Percentiles rank a stretch among this genome's conserved stretches.
Evolutionary conservation across 1,140 invertebrate species (phyloP).

Genomic region (Oncopeltus fasciatus): DNA sequence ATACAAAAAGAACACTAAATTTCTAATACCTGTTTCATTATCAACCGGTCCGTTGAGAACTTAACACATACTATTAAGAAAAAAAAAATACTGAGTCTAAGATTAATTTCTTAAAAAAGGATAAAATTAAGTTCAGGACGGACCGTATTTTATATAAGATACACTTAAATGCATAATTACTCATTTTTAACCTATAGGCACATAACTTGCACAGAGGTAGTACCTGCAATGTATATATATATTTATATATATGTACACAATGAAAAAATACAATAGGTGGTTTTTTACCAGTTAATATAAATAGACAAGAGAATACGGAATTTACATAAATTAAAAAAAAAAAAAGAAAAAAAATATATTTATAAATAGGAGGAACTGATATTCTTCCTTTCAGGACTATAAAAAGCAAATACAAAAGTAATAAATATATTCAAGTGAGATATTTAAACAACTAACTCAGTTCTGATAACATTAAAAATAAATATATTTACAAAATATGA

Average conservation of each 20-base stretch:
- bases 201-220: slow-evolving; percentile 14
- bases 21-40: slow-evolving; percentile 15
- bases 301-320: background rate
- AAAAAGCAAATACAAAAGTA: slow-evolving; percentile 13
- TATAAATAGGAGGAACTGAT: background rate
- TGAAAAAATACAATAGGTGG: slow-evolving; percentile 11
- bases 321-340: slow-evolving; percentile 1
- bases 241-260: no score
- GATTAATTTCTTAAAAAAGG: background rate
- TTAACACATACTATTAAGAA: background rate
- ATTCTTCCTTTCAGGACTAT: slow-evolving; percentile 5
- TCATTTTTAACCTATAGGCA: slow-evolving; percentile 10
- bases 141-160: slow-evolving; percentile 10
- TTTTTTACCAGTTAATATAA: slow-evolving; percentile 2
- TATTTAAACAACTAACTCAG: slow-evolving; percentile 11
- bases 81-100: background rate
- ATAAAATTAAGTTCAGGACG: slow-evolving; percentile 12
- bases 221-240: slow-evolving; percentile 15
- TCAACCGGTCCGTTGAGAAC: slow-evolving; percentile 11
- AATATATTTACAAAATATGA: slow-evolving; percentile 14
- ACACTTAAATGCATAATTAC: slow-evolving; percentile 10
- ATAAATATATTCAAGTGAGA: slow-evolving; percentile 10
- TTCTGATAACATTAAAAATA: slow-evolving; percentile 13
- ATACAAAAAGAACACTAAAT: slow-evolving; percentile 1
- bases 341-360: slow-evolving; percentile 3